phyloP scores from a whole-genome alignment of 1,140 invertebrate species.

The Panagrolaimus sp. region DNA sequence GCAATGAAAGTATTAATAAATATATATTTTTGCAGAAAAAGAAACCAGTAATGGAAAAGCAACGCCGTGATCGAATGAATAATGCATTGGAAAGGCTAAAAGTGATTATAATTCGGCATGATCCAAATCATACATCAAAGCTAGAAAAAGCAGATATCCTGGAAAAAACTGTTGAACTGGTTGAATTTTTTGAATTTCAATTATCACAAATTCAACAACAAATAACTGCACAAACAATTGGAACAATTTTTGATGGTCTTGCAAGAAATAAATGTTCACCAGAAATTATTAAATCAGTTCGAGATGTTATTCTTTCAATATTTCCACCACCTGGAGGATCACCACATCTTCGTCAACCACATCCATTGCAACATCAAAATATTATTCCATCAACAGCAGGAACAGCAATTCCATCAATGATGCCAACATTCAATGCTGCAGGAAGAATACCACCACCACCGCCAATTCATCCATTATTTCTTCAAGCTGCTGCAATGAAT shows the following conservation, averaged over 20 bases:
- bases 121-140: not conserved
- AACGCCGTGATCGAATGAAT: conserved; percentile 6
- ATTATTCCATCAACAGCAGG: not conserved
- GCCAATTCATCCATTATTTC: too few species aligned
- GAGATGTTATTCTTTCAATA: not conserved
- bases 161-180: not conserved
- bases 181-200: not conserved
- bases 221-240: not conserved
- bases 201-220: not conserved
- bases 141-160: not conserved
- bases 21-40: conserved; percentile 7
- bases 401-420: not conserved
- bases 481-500: too few species aligned
- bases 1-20: too few species aligned
- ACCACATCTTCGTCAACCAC: not conserved
- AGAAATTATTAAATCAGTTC: not conserved
- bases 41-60: conserved; percentile 5
- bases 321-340: not conserved
- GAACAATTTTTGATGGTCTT: not conserved
- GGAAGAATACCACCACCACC: too few species aligned
- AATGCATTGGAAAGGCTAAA: not conserved
- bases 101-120: not conserved
- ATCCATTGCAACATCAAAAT: not conserved
- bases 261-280: not conserved
- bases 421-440: not conserved